Base-by-base conservation (phyloP, 2,888 invertebrate species). In the Eupeodes latifasciatus region DNA sequence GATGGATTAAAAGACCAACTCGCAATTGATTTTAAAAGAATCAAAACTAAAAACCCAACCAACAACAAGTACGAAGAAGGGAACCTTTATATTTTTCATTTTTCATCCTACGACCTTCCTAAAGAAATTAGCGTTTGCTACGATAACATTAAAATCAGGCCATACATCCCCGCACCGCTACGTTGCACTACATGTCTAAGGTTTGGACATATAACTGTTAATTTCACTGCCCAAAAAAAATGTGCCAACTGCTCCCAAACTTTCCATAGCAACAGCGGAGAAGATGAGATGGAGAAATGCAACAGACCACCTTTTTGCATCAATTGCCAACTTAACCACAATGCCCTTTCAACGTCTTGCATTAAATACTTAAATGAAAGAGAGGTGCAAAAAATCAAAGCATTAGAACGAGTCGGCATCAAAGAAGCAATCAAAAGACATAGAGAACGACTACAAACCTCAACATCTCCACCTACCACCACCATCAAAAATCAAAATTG, bases 1-100 rank as follows among this genome's bases (percentile, higher is more conserved):
- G 67, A 67, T 1, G 51, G 51, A 9, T 34, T 67, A 14, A 67
- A 67, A 67, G 67, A 67, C 14, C 67, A 67, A 51, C 27, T 5
- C 7, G 34, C 51, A 4, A n/a, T 34, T 1, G 51, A 67, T 67
- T 27, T 51, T 14, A 67, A 67, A 19, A 67, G 67, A 19, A 67
- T 34, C 0, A 34, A 9, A 10, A 47, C n/a, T 0, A 67, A 67
- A 36, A 67, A 51, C 36, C 14, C 34, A 4, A 3, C n/a, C 9
- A 49, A 19, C 10, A 51, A 51, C 12, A 7, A 34, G n/a, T 51
- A 34, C 14, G 49, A 66, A 66, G 49, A 66, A 27, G 49, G 49
- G 2, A 66, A 14, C n/a, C 40, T 51, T 7, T 66, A 66, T 11
- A 51, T 51, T 4, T 34, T 66, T 4, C 12, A 49, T 51, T 66